Base-by-base conservation (phyloP, 2,888 invertebrate species). In the Lepidochrysops patricia region DNA sequence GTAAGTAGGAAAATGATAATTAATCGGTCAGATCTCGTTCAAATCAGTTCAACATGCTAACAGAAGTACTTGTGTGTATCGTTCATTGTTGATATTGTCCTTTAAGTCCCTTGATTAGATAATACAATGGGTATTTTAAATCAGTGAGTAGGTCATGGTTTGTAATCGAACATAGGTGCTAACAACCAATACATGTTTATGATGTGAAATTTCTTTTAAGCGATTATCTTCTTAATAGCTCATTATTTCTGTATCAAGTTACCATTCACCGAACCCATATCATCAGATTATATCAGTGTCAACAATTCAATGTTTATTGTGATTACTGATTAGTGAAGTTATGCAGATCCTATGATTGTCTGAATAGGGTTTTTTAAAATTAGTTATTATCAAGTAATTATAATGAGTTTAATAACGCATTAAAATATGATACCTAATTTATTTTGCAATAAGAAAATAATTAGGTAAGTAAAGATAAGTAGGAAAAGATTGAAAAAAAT, bases 161-260 rank as follows among this genome's bases (percentile, higher is more conserved):
- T 43, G 43, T 43, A 43, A 19, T 43, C 43, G 23, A 19, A 43
- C 37, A 15, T 12, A 43, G 19, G 19, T 43, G 43, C 43, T 43
- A 7, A 19, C 29, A 6, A n/a, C n/a, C n/a, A n/a, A n/a, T 37
- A 37, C 25, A 50, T 25, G n/a, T 50, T 26, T 50, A 50, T 19
- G 19, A 32, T 54, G 63, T 70, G 68, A 70, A 58, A 54, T 54
- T 59, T 50, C 58, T 52, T 62, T 63, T 58, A 70, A 73, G 70
- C 70, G 73, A 78, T 77, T 73, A 72, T 68, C 70, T 76, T 78
- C 77, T 74, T 73, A 79, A 79, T 78, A 66, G 72, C 67, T 74
- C 72, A 82, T 82, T 83, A 81, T 82, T 66, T 23, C 43, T 19
- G 43, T 26, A 50, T 50, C n/a, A 13, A 25, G 25, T 26, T 72